phyloP scores from a whole-genome alignment of 2,888 invertebrate genomes.

The Eupithecia pulchellata region DNA sequence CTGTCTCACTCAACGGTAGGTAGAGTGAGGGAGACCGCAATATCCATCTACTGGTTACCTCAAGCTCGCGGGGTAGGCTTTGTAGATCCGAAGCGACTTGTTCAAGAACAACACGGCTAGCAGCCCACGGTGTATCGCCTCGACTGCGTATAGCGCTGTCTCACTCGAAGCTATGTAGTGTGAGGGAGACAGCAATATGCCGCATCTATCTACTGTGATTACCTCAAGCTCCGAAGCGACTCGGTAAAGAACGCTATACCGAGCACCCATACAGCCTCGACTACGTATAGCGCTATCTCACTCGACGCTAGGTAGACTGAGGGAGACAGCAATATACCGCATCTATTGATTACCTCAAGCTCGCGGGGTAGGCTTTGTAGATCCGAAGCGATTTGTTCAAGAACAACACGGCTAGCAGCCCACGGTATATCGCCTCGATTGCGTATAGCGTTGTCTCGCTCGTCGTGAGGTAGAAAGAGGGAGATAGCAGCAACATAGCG shows the following conservation, averaged over 20 bases:
- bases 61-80: slow-evolving; percentile 85
- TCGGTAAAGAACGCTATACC: slow-evolving; percentile 80
- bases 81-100: slow-evolving; percentile 79
- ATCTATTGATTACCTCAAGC: slow-evolving; percentile 84
- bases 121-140: slow-evolving; percentile 77
- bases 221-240: slow-evolving; percentile 84
- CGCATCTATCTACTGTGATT: background rate
- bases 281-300: slow-evolving; percentile 74
- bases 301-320: slow-evolving; percentile 73
- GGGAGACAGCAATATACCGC: slow-evolving; percentile 78
- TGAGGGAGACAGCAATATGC: slow-evolving; percentile 73
- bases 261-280: slow-evolving; percentile 77
- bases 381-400: slow-evolving; percentile 79
- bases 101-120: slow-evolving; percentile 80
- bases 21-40: slow-evolving; percentile 81
- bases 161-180: slow-evolving; percentile 65
- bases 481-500: slow-evolving; percentile 76
- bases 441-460: slow-evolving; percentile 59
- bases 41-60: slow-evolving; percentile 64
- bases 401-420: slow-evolving; percentile 78
- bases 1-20: slow-evolving; percentile 50
- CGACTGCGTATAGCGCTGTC: slow-evolving; percentile 69
- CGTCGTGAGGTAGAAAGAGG: slow-evolving; percentile 72
- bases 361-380: slow-evolving; percentile 85
- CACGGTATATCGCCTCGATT: slow-evolving; percentile 77